Evolutionary conservation across 2,888 invertebrate species (phyloP), one percentile per base, ranked within the genome.

Genomic region (Mythimna ferrago): DNA sequence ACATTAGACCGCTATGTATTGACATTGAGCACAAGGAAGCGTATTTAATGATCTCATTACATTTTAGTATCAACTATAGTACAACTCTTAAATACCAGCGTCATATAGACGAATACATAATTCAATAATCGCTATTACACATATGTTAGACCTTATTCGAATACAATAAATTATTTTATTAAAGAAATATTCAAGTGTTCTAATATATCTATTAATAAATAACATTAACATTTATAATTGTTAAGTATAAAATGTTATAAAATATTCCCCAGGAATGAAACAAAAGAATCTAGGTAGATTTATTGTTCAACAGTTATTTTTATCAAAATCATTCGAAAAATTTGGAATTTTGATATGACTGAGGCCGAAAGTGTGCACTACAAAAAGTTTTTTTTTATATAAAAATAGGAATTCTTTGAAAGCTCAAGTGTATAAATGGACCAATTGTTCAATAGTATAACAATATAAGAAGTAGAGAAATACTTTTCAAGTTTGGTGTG

Each of bases 1-100:
- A 79, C 77, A 91, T 94, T 95, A 95, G 95, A 95, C 95, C 95
- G 95, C 92, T 93, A 91, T 89, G 86, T 92, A 91, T 92, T 91
- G 92, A 94, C 93, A 93, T 96, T 96, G 96, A 96, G 96, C 96
- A 95, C 93, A 90, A 92, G 92, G 90, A 96, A 95, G 96, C 95
- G 93, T 95, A 94, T 90, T 89, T 89, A 89, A 90, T 85, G 81
- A 86, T 84, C 80, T 84, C 82, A 87, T 83, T 87, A 88, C 83
- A 86, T 89, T 88, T 85, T 86, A 90, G 85, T 86, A 90, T 87
- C 82, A 85, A 86, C 89, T 92, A 92, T 86, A 90, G 67, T 89
- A 91, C 87, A 83, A 88, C 87, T 89, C 91, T 92, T 92, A 92
- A 86, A 89, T 94, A 95, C 95, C 95, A 96, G 95, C 95, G 95